Percentiles rank a stretch among this genome's conserved stretches.
Evolutionary conservation across 1,140 invertebrate species (phyloP).

Genomic region (Eriosoma lanigerum): DNA sequence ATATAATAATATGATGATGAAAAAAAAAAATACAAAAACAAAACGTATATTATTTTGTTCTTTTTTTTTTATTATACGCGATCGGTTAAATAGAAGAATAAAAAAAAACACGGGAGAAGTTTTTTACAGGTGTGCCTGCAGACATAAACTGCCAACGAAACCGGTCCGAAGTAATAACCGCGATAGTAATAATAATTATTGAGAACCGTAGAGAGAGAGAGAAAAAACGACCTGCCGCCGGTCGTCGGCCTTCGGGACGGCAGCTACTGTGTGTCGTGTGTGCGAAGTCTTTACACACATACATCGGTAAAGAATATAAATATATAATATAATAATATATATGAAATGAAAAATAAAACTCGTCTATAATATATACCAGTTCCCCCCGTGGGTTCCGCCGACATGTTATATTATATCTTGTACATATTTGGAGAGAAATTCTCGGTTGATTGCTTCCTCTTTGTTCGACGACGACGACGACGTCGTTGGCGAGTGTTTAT

Average conservation of each 20-base stretch:
- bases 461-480: background rate
- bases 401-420: conserved; percentile 1
- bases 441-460: conserved; percentile 43
- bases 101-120: conserved; percentile 22
- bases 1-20: no score
- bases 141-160: conserved; percentile 44
- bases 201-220: conserved; percentile 2
- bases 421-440: conserved; percentile 44
- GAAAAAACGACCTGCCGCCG: conserved; percentile 3
- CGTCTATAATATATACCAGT: background rate
- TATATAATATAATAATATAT: background rate
- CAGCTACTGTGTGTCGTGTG: conserved; percentile 40
- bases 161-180: conserved; percentile 45
- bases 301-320: background rate
- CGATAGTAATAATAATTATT: conserved; percentile 48
- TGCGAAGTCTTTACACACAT: conserved; percentile 31
- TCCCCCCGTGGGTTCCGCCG: background rate
- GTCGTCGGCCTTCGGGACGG: conserved; percentile 46
- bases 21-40: background rate
- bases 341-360: conserved; percentile 6
- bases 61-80: background rate
- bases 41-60: no score
- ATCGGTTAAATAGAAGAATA: background rate
- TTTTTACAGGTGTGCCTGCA: conserved; percentile 47
- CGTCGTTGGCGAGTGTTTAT: background rate